Evolutionary conservation across 35 echinoderm and acorn worm species (phyloP), one percentile per base, ranked within the genome.

Genomic region (Strongylocentrotus purpuratus): DNA sequence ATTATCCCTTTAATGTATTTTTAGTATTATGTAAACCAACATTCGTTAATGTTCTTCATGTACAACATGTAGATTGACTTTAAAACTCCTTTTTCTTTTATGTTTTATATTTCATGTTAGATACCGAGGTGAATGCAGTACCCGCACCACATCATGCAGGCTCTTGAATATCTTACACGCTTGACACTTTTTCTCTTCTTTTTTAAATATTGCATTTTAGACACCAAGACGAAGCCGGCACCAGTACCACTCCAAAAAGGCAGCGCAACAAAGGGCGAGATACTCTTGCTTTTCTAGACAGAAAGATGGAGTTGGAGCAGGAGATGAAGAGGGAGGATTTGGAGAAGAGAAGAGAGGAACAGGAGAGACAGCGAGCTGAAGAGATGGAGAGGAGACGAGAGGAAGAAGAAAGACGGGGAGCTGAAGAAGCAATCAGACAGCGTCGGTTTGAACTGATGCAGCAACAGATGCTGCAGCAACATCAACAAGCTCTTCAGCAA

Each of bases 351-450:
- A 33, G 45, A n/a, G n/a, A n/a, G n/a, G n/a, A 41, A 7, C 4
- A 91, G 88, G 45, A 91, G 9, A 91, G 88, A 91, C 31, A 31
- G 22, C 4, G 33, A 41, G 88, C 5, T 91, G 88, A 4, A 11
- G 88, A 91, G 88, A 91, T 91, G 88, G 11, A 91, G 88, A 91
- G 45, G 45, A 46, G 45, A 91, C 88, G 22, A 91, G 88, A 91
- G 88, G 88, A 91, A 22, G 31, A 91, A 46, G 45, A 91, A 9
- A 91, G 31, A 91, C 31, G 45, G 88, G 1, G 88, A 46, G 88
- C 88, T 33, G 88, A 46, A 91, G 33, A 7, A 91, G 88, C n/a
- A 91, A 46, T 9, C n/a, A 4, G 33, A 91, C 4, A 91, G 45
- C 45, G 88, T 25, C 31, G 88, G 4, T 91, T 91, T 46, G 88